Evolutionary conservation across 2,888 invertebrate species (phyloP).

Genomic region (Andrena fulva): DNA sequence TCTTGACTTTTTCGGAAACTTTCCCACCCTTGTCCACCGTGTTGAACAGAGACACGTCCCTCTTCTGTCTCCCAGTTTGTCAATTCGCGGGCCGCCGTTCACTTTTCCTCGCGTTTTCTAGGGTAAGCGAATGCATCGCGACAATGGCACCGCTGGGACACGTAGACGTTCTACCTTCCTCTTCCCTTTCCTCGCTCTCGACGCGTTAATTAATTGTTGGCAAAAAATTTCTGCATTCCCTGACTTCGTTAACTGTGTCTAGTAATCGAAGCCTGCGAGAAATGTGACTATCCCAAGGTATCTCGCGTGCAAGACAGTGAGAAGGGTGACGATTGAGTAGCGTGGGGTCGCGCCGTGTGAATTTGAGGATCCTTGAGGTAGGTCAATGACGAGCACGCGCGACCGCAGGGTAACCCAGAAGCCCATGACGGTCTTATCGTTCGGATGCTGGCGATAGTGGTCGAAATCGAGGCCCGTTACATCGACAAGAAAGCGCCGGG

Average conservation of each 20-base stretch:
- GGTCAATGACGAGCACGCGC: conserved; percentile 9
- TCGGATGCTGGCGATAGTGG: neutral
- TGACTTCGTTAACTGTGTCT: neutral
- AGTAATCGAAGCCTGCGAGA: neutral
- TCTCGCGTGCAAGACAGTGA: neutral
- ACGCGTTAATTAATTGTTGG: conserved; percentile 15
- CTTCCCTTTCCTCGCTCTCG: neutral
- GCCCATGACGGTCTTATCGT: neutral
- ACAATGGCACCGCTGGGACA: conserved; percentile 4
- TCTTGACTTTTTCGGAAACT: conserved; percentile 58
- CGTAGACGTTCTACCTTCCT: neutral
- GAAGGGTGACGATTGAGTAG: neutral
- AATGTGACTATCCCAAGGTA: neutral
- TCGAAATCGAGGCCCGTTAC: conserved; percentile 3
- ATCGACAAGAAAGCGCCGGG: neutral
- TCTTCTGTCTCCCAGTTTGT: neutral
- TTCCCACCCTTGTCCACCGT: neutral
- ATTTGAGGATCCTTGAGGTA: conserved; percentile 18
- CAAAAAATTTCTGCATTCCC: neutral
- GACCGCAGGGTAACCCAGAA: neutral
- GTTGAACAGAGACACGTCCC: neutral
- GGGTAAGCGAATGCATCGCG: conserved; percentile 5
- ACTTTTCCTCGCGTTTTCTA: conserved; percentile 18
- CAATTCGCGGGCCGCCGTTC: neutral
- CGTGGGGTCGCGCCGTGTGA: neutral